Evolutionary conservation across 2,888 invertebrate genomes (phyloP).

Genomic region (Drosophila paranaensis): DNA sequence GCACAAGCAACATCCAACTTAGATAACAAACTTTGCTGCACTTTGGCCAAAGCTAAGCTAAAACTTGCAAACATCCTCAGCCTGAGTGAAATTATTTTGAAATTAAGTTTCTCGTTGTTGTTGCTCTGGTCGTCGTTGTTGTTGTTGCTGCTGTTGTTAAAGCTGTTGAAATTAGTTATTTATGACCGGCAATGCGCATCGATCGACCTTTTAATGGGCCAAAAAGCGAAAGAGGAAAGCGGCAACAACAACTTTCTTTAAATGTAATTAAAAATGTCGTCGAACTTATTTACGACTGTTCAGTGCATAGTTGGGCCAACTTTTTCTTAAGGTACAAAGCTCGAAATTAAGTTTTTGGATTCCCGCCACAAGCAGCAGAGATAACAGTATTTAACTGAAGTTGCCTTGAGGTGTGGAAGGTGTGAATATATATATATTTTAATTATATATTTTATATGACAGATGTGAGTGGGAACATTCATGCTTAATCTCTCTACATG

Average conservation of each 20-base stretch:
- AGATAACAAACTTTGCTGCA: slow-evolving; percentile 58
- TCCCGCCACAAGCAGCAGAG: background rate
- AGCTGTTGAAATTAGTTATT: slow-evolving; percentile 66
- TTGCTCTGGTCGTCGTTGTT: slow-evolving; percentile 12
- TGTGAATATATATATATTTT: too few relatives aligned
- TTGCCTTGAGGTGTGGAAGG: too few relatives aligned
- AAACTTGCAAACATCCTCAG: slow-evolving; percentile 51
- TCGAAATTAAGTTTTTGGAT: slow-evolving; percentile 10
- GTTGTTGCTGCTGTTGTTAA: slow-evolving; percentile 25
- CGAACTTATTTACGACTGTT: slow-evolving; percentile 79
- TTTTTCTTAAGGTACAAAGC: slow-evolving; percentile 31
- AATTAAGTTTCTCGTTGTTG: slow-evolving; percentile 68
- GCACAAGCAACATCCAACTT: slow-evolving; percentile 30
- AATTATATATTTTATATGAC: too few relatives aligned
- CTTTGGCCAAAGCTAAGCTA: slow-evolving; percentile 50
- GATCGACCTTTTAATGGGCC: slow-evolving; percentile 66
- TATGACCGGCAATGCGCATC: slow-evolving; percentile 71
- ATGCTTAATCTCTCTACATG: background rate
- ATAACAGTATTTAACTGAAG: background rate
- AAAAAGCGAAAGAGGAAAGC: slow-evolving; percentile 3
- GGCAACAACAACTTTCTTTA: slow-evolving; percentile 54
- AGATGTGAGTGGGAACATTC: too few relatives aligned
- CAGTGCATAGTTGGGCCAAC: slow-evolving; percentile 64
- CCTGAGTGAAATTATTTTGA: slow-evolving; percentile 66
- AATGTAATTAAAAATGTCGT: slow-evolving; percentile 80